A percentile compares a stretch with the other conserved stretches of the same genome.
Evolutionary conservation across 2,888 invertebrate genomes (phyloP).

Genomic region (Sycophila texana): DNA sequence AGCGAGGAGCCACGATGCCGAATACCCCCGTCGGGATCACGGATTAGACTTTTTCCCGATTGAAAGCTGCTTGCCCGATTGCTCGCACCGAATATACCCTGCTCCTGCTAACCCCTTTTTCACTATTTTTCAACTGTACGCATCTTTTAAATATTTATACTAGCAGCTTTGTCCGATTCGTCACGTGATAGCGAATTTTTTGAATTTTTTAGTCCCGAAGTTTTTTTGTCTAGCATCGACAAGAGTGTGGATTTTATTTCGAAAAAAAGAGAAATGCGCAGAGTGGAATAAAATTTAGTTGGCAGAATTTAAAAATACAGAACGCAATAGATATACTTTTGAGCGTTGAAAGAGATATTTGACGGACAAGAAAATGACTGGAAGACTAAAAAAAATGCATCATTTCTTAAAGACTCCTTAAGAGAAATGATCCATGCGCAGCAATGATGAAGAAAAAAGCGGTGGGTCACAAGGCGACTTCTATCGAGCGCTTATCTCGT

Average conservation of each 20-base stretch:
- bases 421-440: no score
- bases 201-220: neutral
- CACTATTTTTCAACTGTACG: neutral
- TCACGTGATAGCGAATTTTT: neutral
- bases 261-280: neutral
- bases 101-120: neutral
- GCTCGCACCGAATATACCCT: constrained; percentile 1
- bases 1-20: constrained; percentile 60
- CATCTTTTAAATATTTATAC: constrained; percentile 17
- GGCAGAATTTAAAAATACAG: no score
- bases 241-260: neutral
- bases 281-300: neutral
- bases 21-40: constrained; percentile 60
- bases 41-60: constrained; percentile 60
- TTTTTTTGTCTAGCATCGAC: no score
- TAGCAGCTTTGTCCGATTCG: neutral
- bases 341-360: neutral
- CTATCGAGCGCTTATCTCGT: neutral
- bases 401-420: no score
- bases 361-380: no score
- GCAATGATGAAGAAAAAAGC: neutral
- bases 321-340: neutral
- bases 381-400: no score
- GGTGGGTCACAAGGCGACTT: neutral
- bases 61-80: constrained; percentile 46